Conservation (phyloP, 1,140 invertebrate species). For the Trichoplusia ni region DNA sequence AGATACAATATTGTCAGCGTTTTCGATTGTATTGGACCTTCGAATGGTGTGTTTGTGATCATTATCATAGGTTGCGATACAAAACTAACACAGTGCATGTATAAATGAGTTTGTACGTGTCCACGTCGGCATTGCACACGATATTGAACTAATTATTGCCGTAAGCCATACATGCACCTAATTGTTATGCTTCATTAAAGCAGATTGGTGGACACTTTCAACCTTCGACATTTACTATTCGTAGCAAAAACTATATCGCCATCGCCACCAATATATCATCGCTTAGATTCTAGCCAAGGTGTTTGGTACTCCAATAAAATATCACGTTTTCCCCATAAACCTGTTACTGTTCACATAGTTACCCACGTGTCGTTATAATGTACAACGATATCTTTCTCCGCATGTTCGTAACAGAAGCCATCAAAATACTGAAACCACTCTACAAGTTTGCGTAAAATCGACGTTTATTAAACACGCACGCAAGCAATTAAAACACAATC, state of each 20-base stretch:
- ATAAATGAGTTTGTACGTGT: slow-evolving; percentile 3
- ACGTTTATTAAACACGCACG: slow-evolving; percentile 31
- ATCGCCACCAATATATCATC: neutral
- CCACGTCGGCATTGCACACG: neutral
- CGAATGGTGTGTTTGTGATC: neutral
- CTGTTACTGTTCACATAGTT: neutral
- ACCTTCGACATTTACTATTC: neutral
- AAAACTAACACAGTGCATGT: neutral
- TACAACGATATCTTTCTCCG: slow-evolving; percentile 20
- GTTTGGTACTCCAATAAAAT: slow-evolving; percentile 6
- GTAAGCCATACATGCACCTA: slow-evolving; percentile 38
- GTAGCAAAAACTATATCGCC: neutral
- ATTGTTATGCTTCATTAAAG: slow-evolving; percentile 49
- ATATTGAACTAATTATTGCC: slow-evolving; percentile 43
- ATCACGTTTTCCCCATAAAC: slow-evolving; percentile 23
- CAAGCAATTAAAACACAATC: slow-evolving; percentile 31
- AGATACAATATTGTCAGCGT: too few relatives aligned
- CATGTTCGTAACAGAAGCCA: slow-evolving; percentile 21
- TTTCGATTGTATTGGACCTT: too few relatives aligned
- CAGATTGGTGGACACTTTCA: slow-evolving; percentile 32
- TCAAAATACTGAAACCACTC: slow-evolving; percentile 22
- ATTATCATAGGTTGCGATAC: neutral
- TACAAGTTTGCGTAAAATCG: slow-evolving; percentile 29
- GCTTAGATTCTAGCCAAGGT: neutral
- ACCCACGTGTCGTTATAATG: slow-evolving; percentile 25